phyloP scores from a whole-genome alignment of 1,140 invertebrate species.

The Olivierus martensii region DNA sequence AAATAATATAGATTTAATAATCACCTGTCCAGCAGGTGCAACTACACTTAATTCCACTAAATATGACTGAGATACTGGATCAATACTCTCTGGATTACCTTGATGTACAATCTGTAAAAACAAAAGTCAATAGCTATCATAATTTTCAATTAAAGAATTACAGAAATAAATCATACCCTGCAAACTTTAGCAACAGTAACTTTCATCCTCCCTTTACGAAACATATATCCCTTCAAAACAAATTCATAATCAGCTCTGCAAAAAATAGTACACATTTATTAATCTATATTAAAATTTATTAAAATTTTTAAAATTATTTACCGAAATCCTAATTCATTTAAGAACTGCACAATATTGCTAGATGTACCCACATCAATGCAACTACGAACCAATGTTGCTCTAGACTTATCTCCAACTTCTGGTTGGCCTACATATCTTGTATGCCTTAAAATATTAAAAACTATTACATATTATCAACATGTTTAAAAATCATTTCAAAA shows the following conservation, averaged over 20 bases:
- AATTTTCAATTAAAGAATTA: neutral
- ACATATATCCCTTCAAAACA: conserved; percentile 85
- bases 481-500: neutral
- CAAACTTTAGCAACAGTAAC: conserved; percentile 91
- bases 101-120: conserved; percentile 13
- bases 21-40: conserved; percentile 67
- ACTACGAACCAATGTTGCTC: conserved; percentile 75
- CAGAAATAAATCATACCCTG: conserved; percentile 37
- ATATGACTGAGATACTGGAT: conserved; percentile 81
- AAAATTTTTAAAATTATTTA: conserved; percentile 19
- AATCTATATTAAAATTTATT: neutral
- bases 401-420: conserved; percentile 70
- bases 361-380: conserved; percentile 85
- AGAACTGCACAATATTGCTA: conserved; percentile 75
- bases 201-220: conserved; percentile 92
- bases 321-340: conserved; percentile 68
- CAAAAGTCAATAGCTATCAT: neutral
- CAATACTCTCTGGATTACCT: conserved; percentile 33
- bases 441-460: conserved; percentile 1
- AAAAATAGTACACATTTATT: neutral
- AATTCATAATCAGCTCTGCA: conserved; percentile 71
- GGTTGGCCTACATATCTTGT: conserved; percentile 77
- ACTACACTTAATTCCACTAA: conserved; percentile 89
- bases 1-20: too few species aligned
- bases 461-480: neutral